Base-by-base conservation (phyloP, 2,797 vertebrate genomes). In the Garrulus glandarius region DNA sequence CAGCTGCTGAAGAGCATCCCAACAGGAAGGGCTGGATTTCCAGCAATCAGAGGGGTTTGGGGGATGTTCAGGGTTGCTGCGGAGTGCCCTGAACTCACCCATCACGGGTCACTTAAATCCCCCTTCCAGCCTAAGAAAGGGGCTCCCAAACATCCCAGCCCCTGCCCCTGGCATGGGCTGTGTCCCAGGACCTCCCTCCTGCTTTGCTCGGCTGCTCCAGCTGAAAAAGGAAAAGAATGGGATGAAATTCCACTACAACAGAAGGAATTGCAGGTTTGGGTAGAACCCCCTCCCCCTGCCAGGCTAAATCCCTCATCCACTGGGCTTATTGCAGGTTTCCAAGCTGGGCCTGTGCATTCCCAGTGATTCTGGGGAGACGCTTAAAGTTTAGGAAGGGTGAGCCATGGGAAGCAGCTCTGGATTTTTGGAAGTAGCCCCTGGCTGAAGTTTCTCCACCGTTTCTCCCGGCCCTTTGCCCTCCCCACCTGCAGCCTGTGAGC, bases 31-130 rank as follows among this genome's bases (percentile, higher is more conserved):
- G 14, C 2, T 39, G 92, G 56, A 24, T 57, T 80, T 80, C 39
- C 56, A 63, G 39, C 72, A 6, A 0, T 1, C 3, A 10, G 16
- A 21, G 32, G 21, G 2, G 0, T 0, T 34, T 59, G 21, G 2
- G 2, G 32, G n/a, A 37, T 15, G 7, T 29, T 71, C n/a, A 6
- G 30, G 11, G 7, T 30, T 29, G 27, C 56, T 37, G 34, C 77
- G 3, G 30, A 74, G 63, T 44, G 36, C 67, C 50, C 74, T 61
- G 53, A 55, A 16, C 30, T 74, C n/a, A 11, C 21, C 69, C 43
- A 20, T 55, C 53, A 1, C 1, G 20, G 41, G 69, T 22, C 27
- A 5, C 44, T 77, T 24, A 36, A 71, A 39, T 30, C 11, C 20
- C 11, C 13, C 11, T 41, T 29, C 22, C 13, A 43, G 5, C 34